Conservation (phyloP, 2,888 invertebrate genomes). For the Trichacis sp. region DNA sequence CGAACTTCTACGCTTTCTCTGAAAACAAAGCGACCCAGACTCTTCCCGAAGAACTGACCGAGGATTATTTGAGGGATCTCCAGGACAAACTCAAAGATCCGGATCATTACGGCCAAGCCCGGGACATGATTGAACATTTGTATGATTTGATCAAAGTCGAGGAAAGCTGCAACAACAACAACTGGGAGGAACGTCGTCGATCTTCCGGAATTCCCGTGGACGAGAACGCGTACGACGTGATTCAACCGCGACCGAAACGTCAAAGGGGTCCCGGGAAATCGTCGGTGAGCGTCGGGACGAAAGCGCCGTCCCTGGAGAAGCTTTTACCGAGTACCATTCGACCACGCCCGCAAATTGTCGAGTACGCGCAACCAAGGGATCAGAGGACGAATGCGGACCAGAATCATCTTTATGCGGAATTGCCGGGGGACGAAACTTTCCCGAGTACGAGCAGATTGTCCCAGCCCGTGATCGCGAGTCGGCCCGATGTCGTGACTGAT, state of each 20-base stretch:
- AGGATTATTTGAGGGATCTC: constrained; percentile 78
- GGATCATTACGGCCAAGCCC: constrained; percentile 79
- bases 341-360: constrained; percentile 63
- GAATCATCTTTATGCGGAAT: constrained; percentile 75
- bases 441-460: constrained; percentile 68
- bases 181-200: constrained; percentile 55
- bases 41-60: constrained; percentile 80
- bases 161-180: constrained; percentile 72
- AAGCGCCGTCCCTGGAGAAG: constrained; percentile 74
- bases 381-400: constrained; percentile 56
- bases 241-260: constrained; percentile 67
- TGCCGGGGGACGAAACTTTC: constrained; percentile 70
- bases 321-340: constrained; percentile 69
- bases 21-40: constrained; percentile 79
- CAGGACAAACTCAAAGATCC: constrained; percentile 79
- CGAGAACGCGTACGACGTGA: constrained; percentile 77
- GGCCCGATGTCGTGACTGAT: constrained; percentile 60
- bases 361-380: constrained; percentile 70
- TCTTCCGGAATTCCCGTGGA: constrained; percentile 50
- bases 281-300: constrained; percentile 73
- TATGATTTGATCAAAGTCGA: constrained; percentile 82
- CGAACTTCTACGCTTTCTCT: constrained; percentile 61
- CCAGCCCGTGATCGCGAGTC: constrained; percentile 56
- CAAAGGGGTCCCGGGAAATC: constrained; percentile 65
- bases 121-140: constrained; percentile 82